Base-by-base conservation (phyloP, 2,888 invertebrate species). In the Bembecia ichneumoniformis region DNA sequence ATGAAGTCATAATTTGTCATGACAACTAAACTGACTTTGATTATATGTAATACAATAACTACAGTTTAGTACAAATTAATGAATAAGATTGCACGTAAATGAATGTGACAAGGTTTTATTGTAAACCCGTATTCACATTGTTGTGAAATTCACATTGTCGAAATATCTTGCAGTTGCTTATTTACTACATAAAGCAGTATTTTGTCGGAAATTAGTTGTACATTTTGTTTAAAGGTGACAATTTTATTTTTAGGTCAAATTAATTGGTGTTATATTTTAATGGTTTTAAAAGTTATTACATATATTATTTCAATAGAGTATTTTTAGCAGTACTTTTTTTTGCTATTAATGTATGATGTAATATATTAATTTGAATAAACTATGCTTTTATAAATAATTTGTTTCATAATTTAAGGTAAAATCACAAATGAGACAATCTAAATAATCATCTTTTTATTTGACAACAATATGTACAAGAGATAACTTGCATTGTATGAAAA, bases 331-430 rank as follows among this genome's bases (percentile, higher is more conserved):
- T 86, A 84, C 77, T 80, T 79, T 83, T 74, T 71, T 82, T 83
- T 81, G 83, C 84, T 82, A 82, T 77, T 77, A 80, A 80, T 84
- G 82, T 84, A 82, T 83, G 83, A 78, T 86, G 86, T 87, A 86
- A 86, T 83, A 84, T 86, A 86, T 77, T 87, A 84, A 86, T 86
- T 87, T 84, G 81, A 87, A 83, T 87, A 86, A 87, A 86, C 74
- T 74, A 74, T 81, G 87, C 86, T 87, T 87, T 87, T 87, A 77
- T 82, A 77, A 72, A 63, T 57, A 52, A 35, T 43, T 49, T 51
- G 52, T 56, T 55, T 60, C 59, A 58, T 48, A 52, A 40, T 50
- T 35, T 17, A 46, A 46, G 13, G 53, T 55, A 47, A 43, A 43
- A 20, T 45, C 15, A 10, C 28, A 43, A 51, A 51, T 46, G 43